Percentiles rank a stretch among this genome's conserved stretches.
Conservation (phyloP, 2,113 vertebrate species). For the Xenopus laevis region DNA sequence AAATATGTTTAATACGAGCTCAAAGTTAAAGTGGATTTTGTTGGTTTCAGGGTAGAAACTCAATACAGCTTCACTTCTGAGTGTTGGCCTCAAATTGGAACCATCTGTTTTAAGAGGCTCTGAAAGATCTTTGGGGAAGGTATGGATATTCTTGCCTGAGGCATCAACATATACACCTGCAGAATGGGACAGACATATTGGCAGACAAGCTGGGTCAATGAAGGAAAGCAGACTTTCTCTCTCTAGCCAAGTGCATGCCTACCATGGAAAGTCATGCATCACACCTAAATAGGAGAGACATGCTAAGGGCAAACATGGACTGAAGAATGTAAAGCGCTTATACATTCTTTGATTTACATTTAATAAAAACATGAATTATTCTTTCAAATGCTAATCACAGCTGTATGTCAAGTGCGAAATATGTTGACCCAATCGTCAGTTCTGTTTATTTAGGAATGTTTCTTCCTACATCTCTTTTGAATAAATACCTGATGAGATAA, state of each 20-base stretch:
- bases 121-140: constrained; percentile 65
- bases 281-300: constrained; percentile 53
- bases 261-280: constrained; percentile 51
- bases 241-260: not conserved
- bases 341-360: constrained; percentile 3
- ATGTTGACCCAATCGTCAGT: not conserved
- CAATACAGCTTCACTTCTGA: constrained; percentile 77
- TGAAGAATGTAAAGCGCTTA: constrained; percentile 9
- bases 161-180: constrained; percentile 75
- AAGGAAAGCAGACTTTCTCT: constrained; percentile 43
- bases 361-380: not conserved
- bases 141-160: constrained; percentile 65
- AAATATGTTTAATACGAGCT: constrained; percentile 88
- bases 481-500: too few relatives aligned
- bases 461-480: not conserved
- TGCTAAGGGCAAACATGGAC: constrained; percentile 9
- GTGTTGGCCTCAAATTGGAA: constrained; percentile 87
- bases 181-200: constrained; percentile 51
- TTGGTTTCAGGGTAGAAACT: constrained; percentile 90
- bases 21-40: constrained; percentile 86
- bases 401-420: not conserved
- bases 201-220: constrained; percentile 50
- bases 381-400: not conserved
- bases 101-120: constrained; percentile 80
- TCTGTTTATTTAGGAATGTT: not conserved